Base-by-base conservation (phyloP, 1,140 invertebrate species). In the Arctopsyche grandis region DNA sequence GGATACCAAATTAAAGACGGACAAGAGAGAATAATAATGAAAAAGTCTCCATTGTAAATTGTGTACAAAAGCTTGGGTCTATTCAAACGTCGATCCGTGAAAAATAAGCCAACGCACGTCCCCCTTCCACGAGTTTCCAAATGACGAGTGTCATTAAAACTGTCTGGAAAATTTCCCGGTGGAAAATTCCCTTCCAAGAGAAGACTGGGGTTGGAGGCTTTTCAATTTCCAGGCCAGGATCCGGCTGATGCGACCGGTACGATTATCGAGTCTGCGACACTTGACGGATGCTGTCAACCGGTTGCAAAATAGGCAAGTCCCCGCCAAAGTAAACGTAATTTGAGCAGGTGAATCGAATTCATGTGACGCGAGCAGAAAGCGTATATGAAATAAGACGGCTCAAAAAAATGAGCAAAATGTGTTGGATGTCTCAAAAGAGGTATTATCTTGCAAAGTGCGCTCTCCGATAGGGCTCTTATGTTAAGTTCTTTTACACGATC, bases 261-360 rank as follows among this genome's bases (percentile, higher is more conserved):
- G 12, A 52, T 52, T 52, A 52, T 21, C 56, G 16, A 19, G 29
- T 19, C 56, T 0, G 14, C 56, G 56, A 60, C 48, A 60, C 56
- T 60, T 60, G 56, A 60, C 56, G 16, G 56, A 60, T 60, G 56
- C 56, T 21, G 16, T 19, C 56, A 60, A 60, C 56, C 56, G n/a
- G n/a, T 52, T n/a, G 16, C 56, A 60, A 9, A 9, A 19, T 60
- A 16, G 7, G 16, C 3, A 60, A 60, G 5, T 16, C 56, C 16
- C 16, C 56, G 5, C 12, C 16, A 38, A 21, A 60, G 21, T 60
- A 60, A 60, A 60, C 56, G 21, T 16, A 60, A 60, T 60, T 60
- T 60, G 21, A 1, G 21, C 16, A 60, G 56, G n/a, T 60, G 56
- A 19, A 60, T 60, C 56, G 56, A 60, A 60, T 19, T 60, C 29